Evolutionary conservation across 1,140 invertebrate genomes (phyloP), one percentile per base, ranked within the genome.

Genomic region (Prorops nasuta): DNA sequence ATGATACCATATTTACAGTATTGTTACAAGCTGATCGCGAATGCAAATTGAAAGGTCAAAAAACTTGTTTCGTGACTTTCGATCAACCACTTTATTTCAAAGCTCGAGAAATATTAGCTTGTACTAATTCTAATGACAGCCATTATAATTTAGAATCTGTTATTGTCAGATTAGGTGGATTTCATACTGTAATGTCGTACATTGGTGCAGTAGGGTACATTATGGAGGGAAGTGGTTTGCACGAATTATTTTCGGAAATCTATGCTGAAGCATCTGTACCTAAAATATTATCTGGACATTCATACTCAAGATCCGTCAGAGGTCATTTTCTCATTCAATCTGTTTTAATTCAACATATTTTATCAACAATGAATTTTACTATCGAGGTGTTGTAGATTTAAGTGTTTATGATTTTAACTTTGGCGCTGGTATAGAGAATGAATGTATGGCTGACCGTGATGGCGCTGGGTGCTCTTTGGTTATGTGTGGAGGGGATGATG

Each of bases 221-320:
- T 53, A 76, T 75, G 67, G 58, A 69, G 47, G 69, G 67, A 52
- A 71, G 62, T 55, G 72, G 68, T 8, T 50, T 76, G 3, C 58
- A 71, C 56, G 63, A 74, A 63, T 22, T 68, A 28, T 58, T 70
- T 1, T 53, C 41, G 19, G 54, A 24, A 20, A 41, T 66, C 40
- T 71, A 60, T 56, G 62, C 67, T 32, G 12, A 44, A 14, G 46
- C 51, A 32, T 54, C 57, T 32, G 51, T 64, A 6, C 21, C 47
- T 15, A 69, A 78, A 65, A 76, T 75, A 55, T 39, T 78, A 3
- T 56, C 42, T 52, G 64, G 67, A 3, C 59, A 71, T 42, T 64
- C 70, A 21, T 69, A 57, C 47, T 31, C 57, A 8, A 48, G 72
- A 63, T 63, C 68, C n/a, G 34, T 67, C 9, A 48, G 60, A 44